A percentile compares a stretch with the other conserved stretches of the same genome.
phyloP scores from a whole-genome alignment of 2,113 vertebrate species.

The Centropus unirufus region DNA sequence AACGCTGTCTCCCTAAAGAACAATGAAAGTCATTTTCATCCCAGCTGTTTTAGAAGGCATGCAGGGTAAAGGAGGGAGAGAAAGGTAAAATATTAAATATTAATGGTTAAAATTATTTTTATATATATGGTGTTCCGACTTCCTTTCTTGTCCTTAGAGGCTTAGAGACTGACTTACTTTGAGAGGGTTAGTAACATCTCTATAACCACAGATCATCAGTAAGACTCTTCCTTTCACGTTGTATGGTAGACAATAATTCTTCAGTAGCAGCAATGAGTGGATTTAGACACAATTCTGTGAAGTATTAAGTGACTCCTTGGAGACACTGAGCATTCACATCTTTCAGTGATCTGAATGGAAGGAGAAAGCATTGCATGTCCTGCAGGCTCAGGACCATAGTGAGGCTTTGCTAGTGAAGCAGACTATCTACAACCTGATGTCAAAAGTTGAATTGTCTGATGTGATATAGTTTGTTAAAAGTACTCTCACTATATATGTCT shows the following conservation, averaged over 20 bases:
- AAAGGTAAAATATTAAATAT: slow-evolving; percentile 31
- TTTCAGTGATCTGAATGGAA: not conserved
- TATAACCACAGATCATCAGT: not conserved
- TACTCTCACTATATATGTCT: not conserved
- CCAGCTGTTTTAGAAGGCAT: slow-evolving; percentile 44
- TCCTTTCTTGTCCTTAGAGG: not conserved
- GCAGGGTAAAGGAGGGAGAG: not conserved
- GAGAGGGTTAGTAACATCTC: not conserved
- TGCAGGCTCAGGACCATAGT: not conserved
- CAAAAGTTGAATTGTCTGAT: not conserved
- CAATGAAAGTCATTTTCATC: slow-evolving; percentile 40
- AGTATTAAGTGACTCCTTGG: not conserved
- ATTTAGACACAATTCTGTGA: not conserved
- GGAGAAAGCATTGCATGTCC: not conserved
- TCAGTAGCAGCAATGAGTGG: not conserved
- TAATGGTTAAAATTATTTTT: slow-evolving; percentile 36
- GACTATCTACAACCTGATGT: not conserved
- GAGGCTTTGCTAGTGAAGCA: not conserved
- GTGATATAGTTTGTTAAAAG: not conserved
- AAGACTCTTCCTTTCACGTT: not conserved
- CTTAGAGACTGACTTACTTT: not conserved
- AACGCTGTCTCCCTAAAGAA: slow-evolving; percentile 35
- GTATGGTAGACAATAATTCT: not conserved
- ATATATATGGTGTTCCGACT: not conserved
- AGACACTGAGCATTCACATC: not conserved